A percentile compares a stretch with the other conserved stretches of the same genome.
Evolutionary conservation across 2,888 invertebrate species (phyloP).

Genomic region (Drosophila melanocephala): DNA sequence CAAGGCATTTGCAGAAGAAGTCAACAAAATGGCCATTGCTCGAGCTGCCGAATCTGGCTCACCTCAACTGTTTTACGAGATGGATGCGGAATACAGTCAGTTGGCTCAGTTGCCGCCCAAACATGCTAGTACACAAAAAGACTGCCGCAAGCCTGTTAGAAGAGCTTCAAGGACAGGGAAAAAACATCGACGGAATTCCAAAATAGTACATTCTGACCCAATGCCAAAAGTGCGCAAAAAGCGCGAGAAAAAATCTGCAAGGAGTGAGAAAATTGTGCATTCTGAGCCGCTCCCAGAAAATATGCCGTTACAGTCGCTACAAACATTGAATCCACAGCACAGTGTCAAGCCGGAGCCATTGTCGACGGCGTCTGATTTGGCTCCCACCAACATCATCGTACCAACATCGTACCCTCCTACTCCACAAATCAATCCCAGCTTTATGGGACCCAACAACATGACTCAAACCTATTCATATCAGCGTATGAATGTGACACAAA

Average conservation of each 20-base stretch:
- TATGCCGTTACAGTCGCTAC: not conserved
- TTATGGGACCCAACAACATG: not conserved
- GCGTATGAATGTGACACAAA: conserved; percentile 26
- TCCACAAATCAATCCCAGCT: not conserved
- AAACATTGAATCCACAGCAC: not conserved
- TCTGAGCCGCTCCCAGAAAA: not conserved
- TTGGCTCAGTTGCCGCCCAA: conserved; percentile 19
- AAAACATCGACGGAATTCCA: not conserved
- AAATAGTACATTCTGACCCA: not conserved
- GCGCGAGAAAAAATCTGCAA: not conserved
- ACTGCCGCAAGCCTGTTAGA: not conserved
- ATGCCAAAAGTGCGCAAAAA: not conserved
- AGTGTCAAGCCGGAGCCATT: not conserved
- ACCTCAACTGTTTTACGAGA: conserved; percentile 53
- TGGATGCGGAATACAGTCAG: conserved; percentile 51
- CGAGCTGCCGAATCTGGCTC: conserved; percentile 15
- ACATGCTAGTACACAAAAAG: not conserved
- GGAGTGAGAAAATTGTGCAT: not conserved
- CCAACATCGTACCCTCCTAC: not conserved
- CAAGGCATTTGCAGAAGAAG: not conserved
- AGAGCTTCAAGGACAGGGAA: not conserved
- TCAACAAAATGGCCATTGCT: not conserved
- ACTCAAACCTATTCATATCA: conserved; percentile 27
- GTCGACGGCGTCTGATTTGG: not conserved
- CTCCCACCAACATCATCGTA: too few relatives aligned